Conservation (phyloP, 2,113 vertebrate species). For the Hystrix brachyura region DNA sequence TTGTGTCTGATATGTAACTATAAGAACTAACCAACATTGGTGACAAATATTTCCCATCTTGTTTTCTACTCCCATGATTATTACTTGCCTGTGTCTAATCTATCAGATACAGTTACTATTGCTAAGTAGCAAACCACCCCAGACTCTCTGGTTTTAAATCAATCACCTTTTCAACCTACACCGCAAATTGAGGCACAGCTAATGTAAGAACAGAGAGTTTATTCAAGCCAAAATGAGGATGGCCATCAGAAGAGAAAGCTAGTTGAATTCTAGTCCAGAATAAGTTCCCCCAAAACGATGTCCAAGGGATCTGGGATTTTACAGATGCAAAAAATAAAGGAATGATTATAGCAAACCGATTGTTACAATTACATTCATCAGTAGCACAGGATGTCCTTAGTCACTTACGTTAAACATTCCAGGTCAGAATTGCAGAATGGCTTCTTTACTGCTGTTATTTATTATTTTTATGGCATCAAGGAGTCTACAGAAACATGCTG, state of each 20-base stretch:
- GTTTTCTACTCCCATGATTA: neutral
- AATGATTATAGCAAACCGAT: neutral
- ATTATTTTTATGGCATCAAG: neutral
- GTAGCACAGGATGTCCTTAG: neutral
- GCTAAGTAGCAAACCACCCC: neutral
- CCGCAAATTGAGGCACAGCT: neutral
- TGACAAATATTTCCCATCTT: slow-evolving; percentile 7
- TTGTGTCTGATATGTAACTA: neutral
- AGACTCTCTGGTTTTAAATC: neutral
- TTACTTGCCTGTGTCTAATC: neutral
- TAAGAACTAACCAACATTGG: neutral
- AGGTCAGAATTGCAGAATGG: neutral
- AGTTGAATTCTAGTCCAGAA: neutral
- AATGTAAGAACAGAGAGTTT: neutral
- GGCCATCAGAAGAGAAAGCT: neutral
- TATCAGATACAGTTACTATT: neutral
- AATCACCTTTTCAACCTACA: neutral
- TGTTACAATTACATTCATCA: neutral
- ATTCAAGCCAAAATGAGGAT: neutral
- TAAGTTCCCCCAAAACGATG: neutral
- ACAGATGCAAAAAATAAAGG: neutral
- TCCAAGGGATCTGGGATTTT: neutral
- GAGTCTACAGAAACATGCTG: neutral
- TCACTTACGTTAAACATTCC: neutral
- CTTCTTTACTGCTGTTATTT: neutral